These are phyloP conservation scores for Hyperoodon ampullatus DNA, from an alignment of 2,113 vertebrate genomes.

Conservation along the genomic window DNA sequence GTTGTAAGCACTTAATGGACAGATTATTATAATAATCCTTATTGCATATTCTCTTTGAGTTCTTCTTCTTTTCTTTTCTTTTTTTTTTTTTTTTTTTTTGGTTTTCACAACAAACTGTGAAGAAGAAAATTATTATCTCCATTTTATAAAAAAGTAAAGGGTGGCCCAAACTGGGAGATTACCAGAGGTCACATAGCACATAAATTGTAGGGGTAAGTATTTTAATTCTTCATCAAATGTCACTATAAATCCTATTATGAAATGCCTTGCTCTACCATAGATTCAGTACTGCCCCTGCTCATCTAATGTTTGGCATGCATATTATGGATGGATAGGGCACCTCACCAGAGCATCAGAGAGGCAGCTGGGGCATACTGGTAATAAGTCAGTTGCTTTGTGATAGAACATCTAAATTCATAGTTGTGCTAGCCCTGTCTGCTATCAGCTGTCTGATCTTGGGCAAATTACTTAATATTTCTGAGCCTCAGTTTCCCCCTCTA, in stretches of 20 bases:
- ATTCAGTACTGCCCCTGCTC: not conserved
- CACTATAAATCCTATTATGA: constrained; percentile 13
- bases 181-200: not conserved
- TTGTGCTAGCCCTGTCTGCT: not conserved
- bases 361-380: not conserved
- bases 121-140: not conserved
- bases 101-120: not conserved
- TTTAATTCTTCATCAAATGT: constrained; percentile 21
- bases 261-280: not conserved
- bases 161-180: not conserved
- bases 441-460: not conserved
- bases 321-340: not conserved
- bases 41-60: not conserved
- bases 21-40: not conserved
- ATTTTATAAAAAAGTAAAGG: constrained; percentile 52
- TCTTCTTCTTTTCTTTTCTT: not conserved
- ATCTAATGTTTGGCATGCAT: not conserved
- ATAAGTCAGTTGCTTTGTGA: not conserved
- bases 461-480: constrained; percentile 27
- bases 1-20: not conserved
- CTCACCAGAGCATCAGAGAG: not conserved
- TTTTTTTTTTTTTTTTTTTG: not conserved
- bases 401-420: not conserved
- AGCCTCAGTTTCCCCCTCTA: not conserved
- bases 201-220: not conserved